These are phyloP conservation scores for Pungitius pungitius DNA, from an alignment of 2,113 vertebrate genomes.

Conservation along the genomic window DNA sequence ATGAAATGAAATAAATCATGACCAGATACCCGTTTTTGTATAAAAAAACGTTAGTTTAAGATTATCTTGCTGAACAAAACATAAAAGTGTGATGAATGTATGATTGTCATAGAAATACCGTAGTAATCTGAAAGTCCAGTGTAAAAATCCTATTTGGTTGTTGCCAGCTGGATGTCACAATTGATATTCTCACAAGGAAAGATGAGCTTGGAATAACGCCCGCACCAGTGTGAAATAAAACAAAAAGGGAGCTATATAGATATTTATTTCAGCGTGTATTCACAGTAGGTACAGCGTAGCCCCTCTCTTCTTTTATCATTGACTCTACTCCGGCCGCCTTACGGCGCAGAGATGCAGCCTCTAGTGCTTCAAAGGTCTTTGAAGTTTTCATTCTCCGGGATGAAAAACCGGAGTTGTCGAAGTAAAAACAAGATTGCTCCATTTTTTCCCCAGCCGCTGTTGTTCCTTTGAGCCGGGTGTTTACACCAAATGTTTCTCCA, in stretches of 20 bases:
- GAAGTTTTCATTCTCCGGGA: conserved; percentile 26
- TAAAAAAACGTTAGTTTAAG: not conserved
- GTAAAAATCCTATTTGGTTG: not conserved
- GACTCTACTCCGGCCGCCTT: conserved; percentile 12
- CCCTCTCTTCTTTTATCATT: not conserved
- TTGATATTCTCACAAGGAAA: too few relatives aligned
- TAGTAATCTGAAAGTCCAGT: not conserved
- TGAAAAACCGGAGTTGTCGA: not conserved
- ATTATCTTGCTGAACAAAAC: not conserved
- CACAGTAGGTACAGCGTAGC: not conserved
- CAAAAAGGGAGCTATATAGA: not conserved
- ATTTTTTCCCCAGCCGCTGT: conserved; percentile 2
- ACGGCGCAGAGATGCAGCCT: conserved; percentile 20
- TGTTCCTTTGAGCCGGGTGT: not conserved
- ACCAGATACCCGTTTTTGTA: too few relatives aligned
- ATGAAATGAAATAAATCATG: not conserved
- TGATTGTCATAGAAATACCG: not conserved
- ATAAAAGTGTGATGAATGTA: not conserved
- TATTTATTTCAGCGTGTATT: not conserved
- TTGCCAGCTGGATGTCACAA: not conserved
- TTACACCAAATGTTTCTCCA: not conserved
- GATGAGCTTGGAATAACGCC: not conserved
- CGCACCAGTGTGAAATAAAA: not conserved
- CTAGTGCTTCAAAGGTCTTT: conserved; percentile 43
- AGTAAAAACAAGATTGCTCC: not conserved